Percentiles rank a stretch among this genome's conserved stretches.
Conservation (phyloP, 2,797 vertebrate genomes). For the Pipistrellus pipistrellus region DNA sequence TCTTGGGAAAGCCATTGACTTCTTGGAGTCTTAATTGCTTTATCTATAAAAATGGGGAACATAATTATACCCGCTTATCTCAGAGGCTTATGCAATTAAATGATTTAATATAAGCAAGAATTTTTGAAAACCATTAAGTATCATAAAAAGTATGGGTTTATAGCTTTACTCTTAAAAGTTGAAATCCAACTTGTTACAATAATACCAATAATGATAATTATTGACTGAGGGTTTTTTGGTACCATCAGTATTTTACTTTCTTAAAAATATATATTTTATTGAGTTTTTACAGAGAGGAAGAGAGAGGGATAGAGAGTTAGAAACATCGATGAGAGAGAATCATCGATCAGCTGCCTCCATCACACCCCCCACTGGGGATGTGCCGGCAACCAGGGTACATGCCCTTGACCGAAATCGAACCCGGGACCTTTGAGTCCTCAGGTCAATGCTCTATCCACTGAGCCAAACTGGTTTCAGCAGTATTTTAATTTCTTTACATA, state of each 20-base stretch:
- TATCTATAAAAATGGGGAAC: background rate
- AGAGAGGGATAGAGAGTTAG: no score
- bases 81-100: background rate
- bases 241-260: background rate
- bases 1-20: background rate
- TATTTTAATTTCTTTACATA: background rate
- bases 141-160: background rate
- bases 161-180: background rate
- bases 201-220: background rate
- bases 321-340: no score
- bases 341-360: no score
- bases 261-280: no score
- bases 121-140: background rate
- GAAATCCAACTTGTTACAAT: background rate
- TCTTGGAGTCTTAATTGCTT: background rate
- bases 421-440: no score
- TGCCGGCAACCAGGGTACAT: no score
- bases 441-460: no score
- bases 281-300: no score
- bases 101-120: background rate
- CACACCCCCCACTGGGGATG: no score
- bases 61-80: background rate
- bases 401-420: no score
- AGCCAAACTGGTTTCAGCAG: no score
- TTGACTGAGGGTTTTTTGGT: background rate